Percentiles rank a stretch among this genome's conserved stretches.
Conservation (phyloP, 2,888 invertebrate genomes). For the Acanthosepion pharaonis region DNA sequence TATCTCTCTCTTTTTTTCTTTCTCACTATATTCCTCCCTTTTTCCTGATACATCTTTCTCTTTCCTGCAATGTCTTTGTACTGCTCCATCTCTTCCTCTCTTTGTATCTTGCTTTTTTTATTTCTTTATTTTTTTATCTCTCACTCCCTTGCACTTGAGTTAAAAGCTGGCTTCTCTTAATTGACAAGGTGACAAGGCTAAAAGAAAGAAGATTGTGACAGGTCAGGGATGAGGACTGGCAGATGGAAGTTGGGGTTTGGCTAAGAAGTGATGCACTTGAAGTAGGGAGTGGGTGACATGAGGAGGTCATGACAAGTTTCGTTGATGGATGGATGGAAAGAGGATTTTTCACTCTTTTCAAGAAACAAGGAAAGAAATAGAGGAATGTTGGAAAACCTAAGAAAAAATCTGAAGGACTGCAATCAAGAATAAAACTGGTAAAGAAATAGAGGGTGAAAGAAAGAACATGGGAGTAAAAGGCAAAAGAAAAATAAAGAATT, state of each 20-base stretch:
- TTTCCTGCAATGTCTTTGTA: neutral
- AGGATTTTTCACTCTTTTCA: neutral
- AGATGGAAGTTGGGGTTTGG: neutral
- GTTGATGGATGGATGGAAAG: neutral
- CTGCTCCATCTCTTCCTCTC: neutral
- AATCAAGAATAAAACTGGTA: neutral
- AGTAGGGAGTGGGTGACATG: neutral
- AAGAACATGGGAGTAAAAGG: neutral
- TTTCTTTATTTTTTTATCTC: neutral
- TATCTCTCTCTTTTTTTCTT: neutral
- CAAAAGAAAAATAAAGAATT: neutral
- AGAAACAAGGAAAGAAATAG: neutral
- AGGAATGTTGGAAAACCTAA: neutral
- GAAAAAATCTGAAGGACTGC: neutral
- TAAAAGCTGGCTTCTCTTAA: constrained; percentile 1
- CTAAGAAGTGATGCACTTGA: neutral
- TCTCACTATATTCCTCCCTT: neutral
- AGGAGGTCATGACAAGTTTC: neutral
- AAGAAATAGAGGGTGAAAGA: neutral
- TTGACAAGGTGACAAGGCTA: constrained; percentile 23
- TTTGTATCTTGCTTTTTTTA: neutral
- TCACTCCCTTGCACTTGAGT: neutral
- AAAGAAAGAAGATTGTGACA: constrained; percentile 8
- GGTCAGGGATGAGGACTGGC: constrained; percentile 6
- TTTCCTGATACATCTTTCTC: neutral